Base-by-base conservation (phyloP, 2,797 vertebrate species). In the Argya squamiceps region DNA sequence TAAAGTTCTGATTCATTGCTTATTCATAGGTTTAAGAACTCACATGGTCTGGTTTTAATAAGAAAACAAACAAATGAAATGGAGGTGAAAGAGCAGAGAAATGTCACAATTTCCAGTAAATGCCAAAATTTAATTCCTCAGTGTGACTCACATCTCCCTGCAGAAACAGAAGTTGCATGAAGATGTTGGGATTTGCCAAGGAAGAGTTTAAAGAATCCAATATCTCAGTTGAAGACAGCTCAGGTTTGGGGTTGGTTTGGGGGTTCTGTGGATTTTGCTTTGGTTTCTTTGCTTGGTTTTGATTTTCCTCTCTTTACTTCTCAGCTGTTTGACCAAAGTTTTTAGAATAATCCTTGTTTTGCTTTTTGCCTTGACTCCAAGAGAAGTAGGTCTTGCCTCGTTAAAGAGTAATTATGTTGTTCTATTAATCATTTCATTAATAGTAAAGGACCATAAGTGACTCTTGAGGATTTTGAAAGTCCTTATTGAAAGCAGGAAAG, bases 321-420 rank as follows among this genome's bases (percentile, higher is more conserved):
- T 68, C 60, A 24, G 13, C 15, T 50, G 11, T 47, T 84, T 20
- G 12, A 85, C 34, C 27, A 82, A 36, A 8, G 22, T 56, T 80
- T 89, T 85, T 49, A 60, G 37, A 60, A 71, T 19, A 88, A 78
- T n/a, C 46, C 12, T 53, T 83, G 36, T 58, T 94, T 95, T 84
- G 27, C 39, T 93, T 60, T 84, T 74, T 47, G 29, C 30, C 29
- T 65, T 81, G 69, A 65, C 65, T 88, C 50, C 6, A 3, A 80
- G 29, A 6, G 7, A 93, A 70, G 29, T 18, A 39, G 24, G 30
- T 56, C 71, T 91, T 78, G 68, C 46, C 82, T 93, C 81, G 55
- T 81, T 78, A 92, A 77, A 68, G 82, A 76, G 44, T 95, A 97
- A 97, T 97, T 97, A 96, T 60, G 59, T 74, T 82, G 46, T 78